Evolutionary conservation across 1,140 invertebrate species (phyloP), one percentile per base, ranked within the genome.

Genomic region (Cherax quadricarinatus): DNA sequence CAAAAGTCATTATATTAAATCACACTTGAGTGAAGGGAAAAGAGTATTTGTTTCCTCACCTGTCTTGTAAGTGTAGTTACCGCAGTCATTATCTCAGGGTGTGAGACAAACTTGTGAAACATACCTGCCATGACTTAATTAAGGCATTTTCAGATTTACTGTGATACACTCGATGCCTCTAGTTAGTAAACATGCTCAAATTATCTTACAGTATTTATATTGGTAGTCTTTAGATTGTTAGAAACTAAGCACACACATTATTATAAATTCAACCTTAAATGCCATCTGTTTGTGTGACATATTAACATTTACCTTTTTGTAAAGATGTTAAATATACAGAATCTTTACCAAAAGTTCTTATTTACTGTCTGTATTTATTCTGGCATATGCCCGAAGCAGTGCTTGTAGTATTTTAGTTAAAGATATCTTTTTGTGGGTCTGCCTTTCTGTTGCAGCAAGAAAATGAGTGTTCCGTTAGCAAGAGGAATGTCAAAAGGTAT

Each of bases 81-180:
- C 21, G 30, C 70, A 30, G 21, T 75, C 70, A 75, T 7, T 75
- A 75, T 75, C 70, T 75, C 70, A 75, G 70, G 70, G 70, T 75
- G 70, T 75, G 70, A 70, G 21, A 70, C 66, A 70, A 70, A 70
- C 66, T 21, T 70, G 30, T 41, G 12, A 75, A 75, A 30, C 70
- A 75, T 75, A 75, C 70, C 70, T 75, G 70, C 70, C n/a, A 75
- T 75, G n/a, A 75, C 70, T 10, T 30, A 7, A 7, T 10, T 30
- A 7, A 7, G 24, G 70, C 6, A 30, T 75, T 30, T 75, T 75
- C 70, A 75, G 70, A 75, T 24, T 75, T 30, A n/a, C 70, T 75
- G 70, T 75, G 70, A 75, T 75, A 75, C 70, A 75, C 70, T 24
- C 30, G 70, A n/a, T 75, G 70, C 70, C 70, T 75, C 70, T 75